Base-by-base conservation (phyloP, 92 coral and sea anemone species). In the Umimayanthus chanpuru region DNA sequence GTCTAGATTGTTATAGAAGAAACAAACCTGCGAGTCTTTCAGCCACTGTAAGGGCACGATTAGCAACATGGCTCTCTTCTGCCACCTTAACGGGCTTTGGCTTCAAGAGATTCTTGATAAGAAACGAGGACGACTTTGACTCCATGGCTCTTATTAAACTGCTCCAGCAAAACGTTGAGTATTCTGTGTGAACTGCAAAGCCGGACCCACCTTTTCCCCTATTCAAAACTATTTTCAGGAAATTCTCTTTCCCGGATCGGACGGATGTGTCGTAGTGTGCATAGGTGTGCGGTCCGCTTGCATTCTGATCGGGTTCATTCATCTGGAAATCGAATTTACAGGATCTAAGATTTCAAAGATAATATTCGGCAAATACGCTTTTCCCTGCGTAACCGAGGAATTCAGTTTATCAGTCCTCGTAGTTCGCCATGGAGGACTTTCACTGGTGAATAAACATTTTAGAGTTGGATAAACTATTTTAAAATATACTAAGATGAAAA, bases 341-440 rank as follows among this genome's bases (percentile, higher is more conserved):
- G 78, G 66, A 49, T 83, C 87, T 83, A 83, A 83, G 87, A 83
- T 83, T 83, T 83, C 87, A 83, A 83, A 68, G 87, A 83, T 83
- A 83, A 83, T 83, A 68, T 83, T 70, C 87, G 87, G 87, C 87
- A 70, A 83, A 83, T 28, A 67, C 65, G 65, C 76, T 82, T 83
- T 83, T 81, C 56, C 39, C 44, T 4, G 11, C 14, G 87, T 73
- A 70, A 68, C 87, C 76, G 67, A 83, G 87, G 87, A 83, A 83
- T 83, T 83, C 87, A 68, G 23, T 68, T 83, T 83, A 83, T 71
- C 87, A 70, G 87, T 44, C 56, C 87, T 83, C 43, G 25, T 49
- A 70, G 64, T 70, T 25, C 43, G 87, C 41, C 44, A 83, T 32
- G 41, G 72, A 40, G 44, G 56, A 21, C 36, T 10, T 81, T 65